These are phyloP conservation scores for Proales similis DNA, from an alignment of 1,140 invertebrate species.

Conservation along the genomic window DNA sequence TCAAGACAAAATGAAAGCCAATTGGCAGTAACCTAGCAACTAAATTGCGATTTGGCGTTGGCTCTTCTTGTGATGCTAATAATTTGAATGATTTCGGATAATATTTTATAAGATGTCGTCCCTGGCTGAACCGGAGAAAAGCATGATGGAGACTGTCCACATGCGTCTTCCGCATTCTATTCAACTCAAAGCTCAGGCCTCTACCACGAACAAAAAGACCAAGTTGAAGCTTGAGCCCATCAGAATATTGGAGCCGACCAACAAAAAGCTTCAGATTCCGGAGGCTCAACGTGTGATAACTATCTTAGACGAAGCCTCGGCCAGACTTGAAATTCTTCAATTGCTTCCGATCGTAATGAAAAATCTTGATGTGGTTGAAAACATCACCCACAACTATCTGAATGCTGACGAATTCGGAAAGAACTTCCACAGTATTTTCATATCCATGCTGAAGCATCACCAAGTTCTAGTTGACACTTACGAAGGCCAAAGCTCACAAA, in stretches of 20 bases:
- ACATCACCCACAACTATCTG: not conserved
- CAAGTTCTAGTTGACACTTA: constrained; percentile 11
- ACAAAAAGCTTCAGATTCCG: constrained; percentile 27
- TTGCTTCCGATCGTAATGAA: constrained; percentile 3
- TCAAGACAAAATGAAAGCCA: too few species aligned
- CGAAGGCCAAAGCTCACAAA: constrained; percentile 3
- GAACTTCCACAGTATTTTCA: constrained; percentile 1
- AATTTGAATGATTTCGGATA: too few species aligned
- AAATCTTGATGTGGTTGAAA: not conserved
- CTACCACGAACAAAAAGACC: constrained; percentile 39
- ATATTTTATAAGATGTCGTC: too few species aligned
- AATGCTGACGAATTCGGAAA: constrained; percentile 9
- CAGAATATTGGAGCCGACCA: constrained; percentile 25
- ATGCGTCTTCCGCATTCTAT: not conserved
- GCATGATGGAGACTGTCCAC: too few species aligned
- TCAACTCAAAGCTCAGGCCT: not conserved
- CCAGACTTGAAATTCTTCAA: constrained; percentile 21
- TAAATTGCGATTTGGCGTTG: too few species aligned
- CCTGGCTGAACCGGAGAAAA: too few species aligned
- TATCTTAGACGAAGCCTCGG: constrained; percentile 9
- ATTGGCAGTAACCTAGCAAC: too few species aligned
- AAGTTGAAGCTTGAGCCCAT: constrained; percentile 33
- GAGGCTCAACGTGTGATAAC: constrained; percentile 31
- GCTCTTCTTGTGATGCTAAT: too few species aligned
- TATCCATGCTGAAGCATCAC: constrained; percentile 23